A percentile compares a stretch with the other conserved stretches of the same genome.
Evolutionary conservation across 2,888 invertebrate species (phyloP).

Genomic region (Actias luna): DNA sequence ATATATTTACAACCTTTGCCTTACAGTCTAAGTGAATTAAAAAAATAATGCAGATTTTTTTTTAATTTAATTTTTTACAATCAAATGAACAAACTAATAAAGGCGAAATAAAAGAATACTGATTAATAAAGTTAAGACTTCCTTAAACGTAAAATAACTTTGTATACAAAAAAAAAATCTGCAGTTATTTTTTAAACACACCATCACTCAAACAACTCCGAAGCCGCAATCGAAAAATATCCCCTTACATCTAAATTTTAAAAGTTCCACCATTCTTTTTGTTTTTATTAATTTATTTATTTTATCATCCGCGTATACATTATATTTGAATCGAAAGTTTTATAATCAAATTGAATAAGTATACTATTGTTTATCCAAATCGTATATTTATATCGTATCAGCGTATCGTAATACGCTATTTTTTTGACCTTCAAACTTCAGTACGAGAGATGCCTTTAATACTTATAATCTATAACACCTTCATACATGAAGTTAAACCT

Average conservation of each 20-base stretch:
- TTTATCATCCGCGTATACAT: slow-evolving; percentile 58
- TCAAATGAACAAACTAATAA: not conserved
- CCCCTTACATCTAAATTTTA: not conserved
- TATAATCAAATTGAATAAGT: slow-evolving; percentile 30
- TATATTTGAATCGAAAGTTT: slow-evolving; percentile 62
- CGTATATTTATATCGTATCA: slow-evolving; percentile 68
- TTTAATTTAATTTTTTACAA: not conserved
- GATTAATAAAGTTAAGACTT: not conserved
- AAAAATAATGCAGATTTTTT: slow-evolving; percentile 1
- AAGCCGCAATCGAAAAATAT: slow-evolving; percentile 9
- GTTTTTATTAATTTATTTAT: not conserved
- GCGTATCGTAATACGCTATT: slow-evolving; percentile 39
- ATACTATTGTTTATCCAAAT: slow-evolving; percentile 41
- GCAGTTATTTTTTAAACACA: not conserved
- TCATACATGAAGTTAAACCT: not conserved
- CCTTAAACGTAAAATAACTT: not conserved
- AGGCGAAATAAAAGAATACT: not conserved
- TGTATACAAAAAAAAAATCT: not conserved
- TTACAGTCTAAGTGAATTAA: slow-evolving; percentile 7
- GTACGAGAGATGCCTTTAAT: not conserved
- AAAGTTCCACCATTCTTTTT: not conserved
- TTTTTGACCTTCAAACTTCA: not conserved
- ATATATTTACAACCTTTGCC: slow-evolving; percentile 10
- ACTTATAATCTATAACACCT: not conserved
- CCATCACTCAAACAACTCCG: not conserved